Evolutionary conservation across 53 echinoderm and acorn worm species (phyloP).

Genomic region (Paracentrotus lividus): DNA sequence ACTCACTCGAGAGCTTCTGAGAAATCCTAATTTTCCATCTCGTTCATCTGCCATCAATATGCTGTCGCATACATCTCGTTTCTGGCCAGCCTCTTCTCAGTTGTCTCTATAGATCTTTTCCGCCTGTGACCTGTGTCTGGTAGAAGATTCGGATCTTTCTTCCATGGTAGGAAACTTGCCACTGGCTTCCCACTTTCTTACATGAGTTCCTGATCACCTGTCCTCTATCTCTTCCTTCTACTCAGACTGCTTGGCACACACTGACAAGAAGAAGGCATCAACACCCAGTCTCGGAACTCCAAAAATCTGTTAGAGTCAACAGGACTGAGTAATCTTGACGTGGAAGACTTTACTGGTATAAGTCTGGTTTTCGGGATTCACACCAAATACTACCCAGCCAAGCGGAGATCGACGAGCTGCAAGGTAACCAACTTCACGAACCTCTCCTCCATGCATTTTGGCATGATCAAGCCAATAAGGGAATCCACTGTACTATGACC

Average conservation of each 20-base stretch:
- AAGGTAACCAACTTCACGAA: constrained; percentile 45
- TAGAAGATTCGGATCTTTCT: too few species aligned
- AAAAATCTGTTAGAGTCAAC: constrained; percentile 73
- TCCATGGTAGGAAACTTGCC: background rate
- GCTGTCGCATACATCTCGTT: too few species aligned
- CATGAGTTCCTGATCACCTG: background rate
- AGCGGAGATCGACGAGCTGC: constrained; percentile 64
- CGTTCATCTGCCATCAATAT: too few species aligned
- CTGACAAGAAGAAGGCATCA: background rate
- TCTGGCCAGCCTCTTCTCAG: too few species aligned
- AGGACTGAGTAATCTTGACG: constrained; percentile 61
- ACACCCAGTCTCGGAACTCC: constrained; percentile 78
- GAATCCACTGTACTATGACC: constrained; percentile 48
- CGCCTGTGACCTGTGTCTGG: too few species aligned
- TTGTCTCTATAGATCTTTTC: too few species aligned
- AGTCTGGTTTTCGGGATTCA: background rate
- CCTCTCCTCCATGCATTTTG: constrained; percentile 64
- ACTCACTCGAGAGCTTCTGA: background rate
- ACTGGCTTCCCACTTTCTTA: background rate
- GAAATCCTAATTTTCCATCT: too few species aligned
- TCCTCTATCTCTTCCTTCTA: background rate
- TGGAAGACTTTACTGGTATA: constrained; percentile 63
- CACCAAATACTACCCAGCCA: constrained; percentile 76
- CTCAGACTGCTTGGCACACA: background rate
- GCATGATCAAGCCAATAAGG: constrained; percentile 68